Evolutionary conservation across 2,113 vertebrate genomes (phyloP).

Genomic region (Phaethon lepturus): DNA sequence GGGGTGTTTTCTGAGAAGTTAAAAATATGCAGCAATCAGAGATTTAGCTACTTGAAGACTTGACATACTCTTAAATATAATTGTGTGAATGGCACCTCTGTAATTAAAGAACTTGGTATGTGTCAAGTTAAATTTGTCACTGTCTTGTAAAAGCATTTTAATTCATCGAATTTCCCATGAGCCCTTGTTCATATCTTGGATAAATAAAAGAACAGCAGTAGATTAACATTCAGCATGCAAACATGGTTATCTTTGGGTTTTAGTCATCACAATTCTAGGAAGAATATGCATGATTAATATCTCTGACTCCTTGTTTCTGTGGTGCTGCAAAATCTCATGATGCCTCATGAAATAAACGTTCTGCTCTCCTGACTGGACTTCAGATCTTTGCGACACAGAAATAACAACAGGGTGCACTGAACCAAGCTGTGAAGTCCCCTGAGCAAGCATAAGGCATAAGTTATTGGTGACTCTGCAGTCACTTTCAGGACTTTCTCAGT

Average conservation of each 20-base stretch:
- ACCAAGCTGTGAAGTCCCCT: neutral
- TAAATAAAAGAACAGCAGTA: constrained; percentile 45
- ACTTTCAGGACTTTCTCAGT: neutral
- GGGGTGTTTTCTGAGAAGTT: constrained; percentile 16
- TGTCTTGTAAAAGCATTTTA: constrained; percentile 69
- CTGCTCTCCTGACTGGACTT: neutral
- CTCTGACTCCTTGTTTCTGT: constrained; percentile 28
- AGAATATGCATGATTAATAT: constrained; percentile 28
- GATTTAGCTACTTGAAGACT: constrained; percentile 52
- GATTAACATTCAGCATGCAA: constrained; percentile 21
- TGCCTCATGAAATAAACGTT: neutral
- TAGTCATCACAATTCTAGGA: constrained; percentile 16
- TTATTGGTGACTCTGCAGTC: neutral
- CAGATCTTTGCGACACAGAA: neutral
- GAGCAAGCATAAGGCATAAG: neutral
- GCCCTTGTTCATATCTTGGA: constrained; percentile 39
- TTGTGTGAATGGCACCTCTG: constrained; percentile 28
- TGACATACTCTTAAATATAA: constrained; percentile 45
- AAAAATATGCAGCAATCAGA: constrained; percentile 53
- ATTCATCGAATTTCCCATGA: constrained; percentile 58
- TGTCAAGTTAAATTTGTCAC: constrained; percentile 66
- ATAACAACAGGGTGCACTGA: neutral
- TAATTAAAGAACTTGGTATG: constrained; percentile 63
- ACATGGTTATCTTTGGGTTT: constrained; percentile 37
- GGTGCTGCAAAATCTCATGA: neutral